phyloP scores from a whole-genome alignment of 2,888 invertebrate genomes.

The Erynnis tages region DNA sequence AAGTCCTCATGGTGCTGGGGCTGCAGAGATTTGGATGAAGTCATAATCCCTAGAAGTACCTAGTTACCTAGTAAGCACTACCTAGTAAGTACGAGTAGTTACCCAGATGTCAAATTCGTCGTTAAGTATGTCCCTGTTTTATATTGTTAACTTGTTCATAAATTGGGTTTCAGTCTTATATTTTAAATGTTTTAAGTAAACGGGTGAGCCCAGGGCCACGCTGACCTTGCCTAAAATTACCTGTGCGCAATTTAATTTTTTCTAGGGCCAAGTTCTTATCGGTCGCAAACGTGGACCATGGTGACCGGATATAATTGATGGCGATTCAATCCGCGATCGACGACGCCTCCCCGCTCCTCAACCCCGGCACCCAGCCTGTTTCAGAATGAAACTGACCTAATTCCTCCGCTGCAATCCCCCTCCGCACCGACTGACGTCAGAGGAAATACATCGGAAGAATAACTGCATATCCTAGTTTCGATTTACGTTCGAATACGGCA shows the following conservation, averaged over 20 bases:
- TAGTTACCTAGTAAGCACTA: too few relatives aligned
- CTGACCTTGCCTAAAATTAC: neutral
- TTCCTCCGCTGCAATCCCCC: conserved; percentile 74
- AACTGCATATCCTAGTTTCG: conserved; percentile 52
- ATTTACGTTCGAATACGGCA: conserved; percentile 36
- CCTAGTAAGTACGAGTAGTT: too few relatives aligned
- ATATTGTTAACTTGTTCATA: too few relatives aligned
- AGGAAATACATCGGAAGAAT: conserved; percentile 48
- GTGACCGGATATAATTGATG: conserved; percentile 43
- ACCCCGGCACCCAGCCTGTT: conserved; percentile 68
- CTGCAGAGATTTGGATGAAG: too few relatives aligned
- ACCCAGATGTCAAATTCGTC: too few relatives aligned
- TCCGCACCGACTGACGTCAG: conserved; percentile 81
- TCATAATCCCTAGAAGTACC: too few relatives aligned
- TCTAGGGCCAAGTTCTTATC: conserved; percentile 1
- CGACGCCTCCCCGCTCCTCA: conserved; percentile 44
- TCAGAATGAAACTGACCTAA: conserved; percentile 85
- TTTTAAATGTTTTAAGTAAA: too few relatives aligned
- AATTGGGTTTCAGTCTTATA: too few relatives aligned
- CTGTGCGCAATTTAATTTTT: neutral
- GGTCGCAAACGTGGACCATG: conserved; percentile 11
- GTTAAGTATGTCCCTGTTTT: too few relatives aligned
- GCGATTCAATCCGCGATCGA: conserved; percentile 55
- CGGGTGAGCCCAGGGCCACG: too few relatives aligned
- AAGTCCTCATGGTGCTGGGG: too few relatives aligned